phyloP scores from a whole-genome alignment of 1,140 invertebrate species.

The Anadara kagoshimensis region DNA sequence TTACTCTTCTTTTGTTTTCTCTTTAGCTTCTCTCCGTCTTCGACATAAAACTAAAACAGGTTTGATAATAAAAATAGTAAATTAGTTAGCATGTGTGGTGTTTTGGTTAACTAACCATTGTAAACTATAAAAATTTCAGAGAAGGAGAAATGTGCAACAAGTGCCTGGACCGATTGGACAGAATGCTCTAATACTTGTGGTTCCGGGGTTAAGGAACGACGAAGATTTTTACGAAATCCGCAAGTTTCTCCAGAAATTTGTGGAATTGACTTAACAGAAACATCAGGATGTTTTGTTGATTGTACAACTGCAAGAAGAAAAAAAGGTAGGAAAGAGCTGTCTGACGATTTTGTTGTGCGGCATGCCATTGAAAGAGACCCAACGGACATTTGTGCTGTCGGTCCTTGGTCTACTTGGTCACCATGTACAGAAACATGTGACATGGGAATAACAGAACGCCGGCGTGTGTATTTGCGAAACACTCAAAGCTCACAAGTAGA shows the following conservation, averaged over 20 bases:
- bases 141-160: constrained; percentile 76
- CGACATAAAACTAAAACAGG: no score
- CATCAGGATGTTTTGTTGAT: constrained; percentile 73
- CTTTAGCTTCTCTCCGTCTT: no score
- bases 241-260: constrained; percentile 75
- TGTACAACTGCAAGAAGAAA: constrained; percentile 34
- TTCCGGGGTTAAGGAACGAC: constrained; percentile 74
- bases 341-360: constrained; percentile 64
- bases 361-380: constrained; percentile 49
- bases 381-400: constrained; percentile 73
- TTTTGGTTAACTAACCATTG: neutral
- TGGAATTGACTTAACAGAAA: constrained; percentile 67
- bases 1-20: no score
- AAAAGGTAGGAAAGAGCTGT: constrained; percentile 70
- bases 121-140: constrained; percentile 55
- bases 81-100: neutral
- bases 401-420: constrained; percentile 78
- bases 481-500: constrained; percentile 40
- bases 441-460: constrained; percentile 62
- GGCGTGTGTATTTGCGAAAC: constrained; percentile 61
- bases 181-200: constrained; percentile 79
- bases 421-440: constrained; percentile 80
- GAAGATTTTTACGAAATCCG: constrained; percentile 75
- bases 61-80: no score
- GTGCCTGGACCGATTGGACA: constrained; percentile 78